phyloP scores from a whole-genome alignment of 2,113 vertebrate genomes.

The Galemys pyrenaicus region DNA sequence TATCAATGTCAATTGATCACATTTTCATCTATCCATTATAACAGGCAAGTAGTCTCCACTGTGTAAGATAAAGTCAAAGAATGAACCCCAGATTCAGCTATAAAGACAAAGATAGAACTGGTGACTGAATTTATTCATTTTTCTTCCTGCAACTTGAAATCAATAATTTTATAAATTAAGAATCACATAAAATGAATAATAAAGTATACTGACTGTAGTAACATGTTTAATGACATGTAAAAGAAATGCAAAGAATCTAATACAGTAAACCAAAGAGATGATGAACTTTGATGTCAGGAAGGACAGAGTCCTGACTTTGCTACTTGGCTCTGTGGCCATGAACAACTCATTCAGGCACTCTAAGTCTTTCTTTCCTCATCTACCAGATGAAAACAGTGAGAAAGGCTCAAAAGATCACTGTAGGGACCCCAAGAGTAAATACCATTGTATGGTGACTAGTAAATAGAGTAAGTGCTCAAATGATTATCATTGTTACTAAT shows the following conservation, averaged over 20 bases:
- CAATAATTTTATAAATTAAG: conserved; percentile 26
- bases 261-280: neutral
- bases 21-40: neutral
- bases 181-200: neutral
- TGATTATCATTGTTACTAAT: neutral
- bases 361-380: neutral
- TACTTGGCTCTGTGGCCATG: neutral
- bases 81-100: neutral
- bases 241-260: neutral
- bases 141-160: conserved; percentile 22
- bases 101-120: neutral
- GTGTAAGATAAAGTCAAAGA: neutral
- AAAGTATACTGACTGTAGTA: neutral
- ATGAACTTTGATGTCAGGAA: neutral
- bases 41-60: neutral
- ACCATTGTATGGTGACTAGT: neutral
- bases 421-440: neutral
- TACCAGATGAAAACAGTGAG: neutral
- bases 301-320: neutral
- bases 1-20: neutral
- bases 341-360: neutral
- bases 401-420: neutral
- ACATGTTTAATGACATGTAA: neutral
- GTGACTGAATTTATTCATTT: neutral
- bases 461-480: neutral